Conservation (phyloP, 2,888 invertebrate species). For the Andrena chrysosceles region DNA sequence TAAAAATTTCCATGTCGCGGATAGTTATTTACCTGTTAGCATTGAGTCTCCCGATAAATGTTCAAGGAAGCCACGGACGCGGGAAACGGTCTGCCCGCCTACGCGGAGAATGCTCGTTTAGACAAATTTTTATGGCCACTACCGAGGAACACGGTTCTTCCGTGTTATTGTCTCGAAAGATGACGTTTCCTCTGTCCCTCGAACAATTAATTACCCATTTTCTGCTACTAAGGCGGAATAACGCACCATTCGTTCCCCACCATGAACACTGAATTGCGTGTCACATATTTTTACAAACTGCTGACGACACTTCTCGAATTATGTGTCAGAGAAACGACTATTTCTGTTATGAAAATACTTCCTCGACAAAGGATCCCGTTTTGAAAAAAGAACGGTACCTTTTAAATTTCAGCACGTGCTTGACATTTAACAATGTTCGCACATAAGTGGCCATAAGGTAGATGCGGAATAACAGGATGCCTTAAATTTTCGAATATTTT, state of each 20-base stretch:
- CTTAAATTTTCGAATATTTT: too few relatives aligned
- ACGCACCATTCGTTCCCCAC: background rate
- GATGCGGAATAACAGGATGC: background rate
- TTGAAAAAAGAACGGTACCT: background rate
- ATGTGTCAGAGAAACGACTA: background rate
- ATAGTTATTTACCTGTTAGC: too few relatives aligned
- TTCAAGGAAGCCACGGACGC: background rate
- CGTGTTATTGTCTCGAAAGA: background rate
- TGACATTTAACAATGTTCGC: slow-evolving; percentile 1
- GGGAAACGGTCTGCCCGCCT: background rate
- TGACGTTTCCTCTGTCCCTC: background rate
- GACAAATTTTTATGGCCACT: background rate
- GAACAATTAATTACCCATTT: background rate
- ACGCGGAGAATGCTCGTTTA: too few relatives aligned
- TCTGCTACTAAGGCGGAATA: background rate
- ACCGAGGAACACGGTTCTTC: background rate
- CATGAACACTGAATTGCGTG: background rate
- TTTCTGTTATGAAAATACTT: background rate
- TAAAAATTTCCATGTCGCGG: background rate
- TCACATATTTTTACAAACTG: background rate
- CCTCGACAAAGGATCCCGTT: background rate
- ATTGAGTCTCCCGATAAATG: background rate
- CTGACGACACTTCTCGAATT: too few relatives aligned
- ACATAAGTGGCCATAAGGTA: background rate
- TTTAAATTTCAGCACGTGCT: background rate